Evolutionary conservation across 1,140 invertebrate species (phyloP).

Genomic region (Drosophila murphyi): DNA sequence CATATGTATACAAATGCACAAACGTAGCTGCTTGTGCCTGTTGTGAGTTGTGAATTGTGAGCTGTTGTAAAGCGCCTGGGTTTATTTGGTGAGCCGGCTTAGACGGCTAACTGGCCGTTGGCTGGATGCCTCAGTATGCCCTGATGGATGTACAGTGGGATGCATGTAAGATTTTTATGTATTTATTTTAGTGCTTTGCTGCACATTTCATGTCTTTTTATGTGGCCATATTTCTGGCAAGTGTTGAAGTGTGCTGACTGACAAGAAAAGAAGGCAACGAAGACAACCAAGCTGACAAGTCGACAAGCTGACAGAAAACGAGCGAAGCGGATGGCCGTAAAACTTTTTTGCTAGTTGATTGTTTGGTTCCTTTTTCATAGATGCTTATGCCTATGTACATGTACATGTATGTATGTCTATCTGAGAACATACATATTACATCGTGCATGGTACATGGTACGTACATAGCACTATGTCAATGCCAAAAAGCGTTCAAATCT

Average conservation of each 20-base stretch:
- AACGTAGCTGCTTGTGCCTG: not conserved
- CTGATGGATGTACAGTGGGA: not conserved
- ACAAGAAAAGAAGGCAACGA: not conserved
- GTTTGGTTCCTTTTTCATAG: conserved; percentile 3
- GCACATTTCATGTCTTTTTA: conserved; percentile 71
- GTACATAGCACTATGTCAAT: not conserved
- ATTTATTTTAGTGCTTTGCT: conserved; percentile 53
- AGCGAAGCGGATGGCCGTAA: conserved; percentile 16
- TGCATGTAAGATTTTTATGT: conserved; percentile 30
- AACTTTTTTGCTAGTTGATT: conserved; percentile 36
- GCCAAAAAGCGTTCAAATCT: conserved; percentile 11
- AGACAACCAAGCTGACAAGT: not conserved
- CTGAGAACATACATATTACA: too few species aligned
- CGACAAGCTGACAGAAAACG: conserved; percentile 5
- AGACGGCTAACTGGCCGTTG: conserved; percentile 9
- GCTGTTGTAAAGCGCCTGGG: conserved; percentile 52
- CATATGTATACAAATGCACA: too few species aligned
- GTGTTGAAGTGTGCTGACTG: conserved; percentile 66
- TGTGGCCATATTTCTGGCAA: conserved; percentile 74
- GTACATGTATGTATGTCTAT: too few species aligned
- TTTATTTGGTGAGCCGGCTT: conserved; percentile 74
- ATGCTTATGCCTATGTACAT: conserved; percentile 3
- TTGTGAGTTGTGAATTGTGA: not conserved
- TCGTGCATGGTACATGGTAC: not conserved
- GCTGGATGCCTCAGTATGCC: not conserved